These are phyloP conservation scores for Daubentonia madagascariensis DNA, from an alignment of 2,113 vertebrate species.

Conservation along the genomic window DNA sequence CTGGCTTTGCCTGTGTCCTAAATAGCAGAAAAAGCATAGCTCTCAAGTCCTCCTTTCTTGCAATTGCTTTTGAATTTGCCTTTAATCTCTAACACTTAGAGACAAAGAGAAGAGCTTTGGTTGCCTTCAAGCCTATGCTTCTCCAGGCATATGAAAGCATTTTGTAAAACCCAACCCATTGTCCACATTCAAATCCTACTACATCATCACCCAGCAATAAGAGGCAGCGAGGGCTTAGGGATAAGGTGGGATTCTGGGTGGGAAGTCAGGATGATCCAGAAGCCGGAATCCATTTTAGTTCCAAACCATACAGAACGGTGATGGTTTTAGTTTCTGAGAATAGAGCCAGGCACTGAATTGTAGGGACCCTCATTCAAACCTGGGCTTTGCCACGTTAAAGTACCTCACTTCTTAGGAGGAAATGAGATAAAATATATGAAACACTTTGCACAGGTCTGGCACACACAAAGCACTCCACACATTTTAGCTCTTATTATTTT, in stretches of 20 bases:
- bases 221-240: background rate
- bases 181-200: background rate
- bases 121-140: background rate
- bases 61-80: slow-evolving; percentile 3
- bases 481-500: background rate
- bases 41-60: background rate
- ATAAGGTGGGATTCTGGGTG: background rate
- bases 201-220: background rate
- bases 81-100: slow-evolving; percentile 21
- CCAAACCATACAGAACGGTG: background rate
- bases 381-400: background rate
- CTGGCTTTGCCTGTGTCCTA: background rate
- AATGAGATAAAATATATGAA: background rate
- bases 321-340: background rate
- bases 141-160: background rate
- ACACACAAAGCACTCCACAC: background rate
- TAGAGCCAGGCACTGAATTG: background rate
- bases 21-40: slow-evolving; percentile 20
- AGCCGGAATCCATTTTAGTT: background rate
- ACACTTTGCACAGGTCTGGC: background rate
- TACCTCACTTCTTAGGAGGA: background rate
- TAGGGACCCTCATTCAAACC: background rate
- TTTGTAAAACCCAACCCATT: background rate
- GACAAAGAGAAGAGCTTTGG: background rate
- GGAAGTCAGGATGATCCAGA: background rate